Conservation (phyloP, 2,797 vertebrate species). For the Cyprinodon diabolis region DNA sequence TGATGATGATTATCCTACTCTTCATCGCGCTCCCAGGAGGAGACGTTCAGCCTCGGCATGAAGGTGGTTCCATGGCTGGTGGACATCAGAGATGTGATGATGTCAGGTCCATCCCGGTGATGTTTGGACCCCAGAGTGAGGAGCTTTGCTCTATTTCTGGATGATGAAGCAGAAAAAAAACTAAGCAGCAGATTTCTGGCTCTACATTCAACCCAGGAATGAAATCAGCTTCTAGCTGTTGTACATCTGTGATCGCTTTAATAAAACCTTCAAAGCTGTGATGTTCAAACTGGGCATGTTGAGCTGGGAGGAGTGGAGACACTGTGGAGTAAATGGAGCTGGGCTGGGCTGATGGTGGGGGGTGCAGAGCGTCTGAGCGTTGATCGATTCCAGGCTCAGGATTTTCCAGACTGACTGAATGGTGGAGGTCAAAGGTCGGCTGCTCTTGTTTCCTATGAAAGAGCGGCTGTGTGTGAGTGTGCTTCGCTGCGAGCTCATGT, state of each 20-base stretch:
- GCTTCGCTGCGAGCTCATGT: constrained; percentile 35
- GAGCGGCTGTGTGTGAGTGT: constrained; percentile 62
- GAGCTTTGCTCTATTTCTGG: no score
- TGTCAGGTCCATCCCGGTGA: no score
- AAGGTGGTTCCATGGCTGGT: no score
- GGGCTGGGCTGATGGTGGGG: constrained; percentile 15
- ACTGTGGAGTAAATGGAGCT: constrained; percentile 21
- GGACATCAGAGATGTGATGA: no score
- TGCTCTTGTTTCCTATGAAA: constrained; percentile 79
- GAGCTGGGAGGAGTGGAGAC: no score
- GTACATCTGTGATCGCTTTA: not conserved
- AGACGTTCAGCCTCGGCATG: no score
- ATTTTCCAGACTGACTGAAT: constrained; percentile 79
- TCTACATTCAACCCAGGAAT: no score
- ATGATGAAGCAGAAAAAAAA: no score
- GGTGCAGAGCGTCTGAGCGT: constrained; percentile 68
- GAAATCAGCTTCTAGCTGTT: not conserved
- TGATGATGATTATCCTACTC: no score
- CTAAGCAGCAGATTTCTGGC: no score
- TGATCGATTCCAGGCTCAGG: constrained; percentile 82
- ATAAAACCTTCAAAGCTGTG: not conserved
- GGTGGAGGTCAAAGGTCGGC: constrained; percentile 77
- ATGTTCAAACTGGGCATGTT: not conserved
- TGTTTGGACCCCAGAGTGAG: no score
- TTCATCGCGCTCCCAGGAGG: no score